Evolutionary conservation across 2,888 invertebrate species (phyloP).

Genomic region (Mystacides longicornis): DNA sequence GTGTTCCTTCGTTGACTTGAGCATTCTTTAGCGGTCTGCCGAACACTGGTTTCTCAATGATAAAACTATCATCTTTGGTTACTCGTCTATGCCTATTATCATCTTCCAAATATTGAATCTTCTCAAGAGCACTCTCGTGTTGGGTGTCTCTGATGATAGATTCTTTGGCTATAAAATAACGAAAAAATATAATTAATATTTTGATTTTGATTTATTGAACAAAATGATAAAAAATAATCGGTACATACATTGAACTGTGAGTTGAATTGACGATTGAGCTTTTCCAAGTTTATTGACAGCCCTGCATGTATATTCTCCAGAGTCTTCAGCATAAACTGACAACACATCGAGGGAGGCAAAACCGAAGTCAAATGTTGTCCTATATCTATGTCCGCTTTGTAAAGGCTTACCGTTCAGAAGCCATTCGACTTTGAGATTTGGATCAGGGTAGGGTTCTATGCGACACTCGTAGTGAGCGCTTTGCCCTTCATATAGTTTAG

Average conservation of each 20-base stretch:
- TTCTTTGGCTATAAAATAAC: slow-evolving; percentile 66
- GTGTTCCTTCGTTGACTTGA: slow-evolving; percentile 76
- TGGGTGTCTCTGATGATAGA: slow-evolving; percentile 85
- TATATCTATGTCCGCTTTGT: slow-evolving; percentile 82
- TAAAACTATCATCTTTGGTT: slow-evolving; percentile 63
- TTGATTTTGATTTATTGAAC: background rate
- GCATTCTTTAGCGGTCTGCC: slow-evolving; percentile 82
- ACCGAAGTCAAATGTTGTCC: slow-evolving; percentile 93
- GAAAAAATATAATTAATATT: too few relatives aligned
- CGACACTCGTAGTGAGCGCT: slow-evolving; percentile 90
- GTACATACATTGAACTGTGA: slow-evolving; percentile 72
- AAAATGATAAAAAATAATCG: background rate
- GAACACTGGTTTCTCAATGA: slow-evolving; percentile 83
- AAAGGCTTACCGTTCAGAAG: slow-evolving; percentile 87
- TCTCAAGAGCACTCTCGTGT: slow-evolving; percentile 86
- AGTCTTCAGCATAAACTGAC: slow-evolving; percentile 89
- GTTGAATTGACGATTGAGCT: slow-evolving; percentile 71
- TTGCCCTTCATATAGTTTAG: slow-evolving; percentile 78
- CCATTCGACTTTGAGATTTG: slow-evolving; percentile 86
- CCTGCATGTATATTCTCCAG: slow-evolving; percentile 84
- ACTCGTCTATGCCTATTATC: slow-evolving; percentile 68
- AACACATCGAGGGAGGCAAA: slow-evolving; percentile 94
- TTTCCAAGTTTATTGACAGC: slow-evolving; percentile 81
- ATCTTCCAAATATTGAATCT: slow-evolving; percentile 88
- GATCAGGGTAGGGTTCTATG: slow-evolving; percentile 87